A percentile compares a stretch with the other conserved stretches of the same genome.
phyloP scores from a whole-genome alignment of 2,113 vertebrate species.

The Actenoides hombroni region DNA sequence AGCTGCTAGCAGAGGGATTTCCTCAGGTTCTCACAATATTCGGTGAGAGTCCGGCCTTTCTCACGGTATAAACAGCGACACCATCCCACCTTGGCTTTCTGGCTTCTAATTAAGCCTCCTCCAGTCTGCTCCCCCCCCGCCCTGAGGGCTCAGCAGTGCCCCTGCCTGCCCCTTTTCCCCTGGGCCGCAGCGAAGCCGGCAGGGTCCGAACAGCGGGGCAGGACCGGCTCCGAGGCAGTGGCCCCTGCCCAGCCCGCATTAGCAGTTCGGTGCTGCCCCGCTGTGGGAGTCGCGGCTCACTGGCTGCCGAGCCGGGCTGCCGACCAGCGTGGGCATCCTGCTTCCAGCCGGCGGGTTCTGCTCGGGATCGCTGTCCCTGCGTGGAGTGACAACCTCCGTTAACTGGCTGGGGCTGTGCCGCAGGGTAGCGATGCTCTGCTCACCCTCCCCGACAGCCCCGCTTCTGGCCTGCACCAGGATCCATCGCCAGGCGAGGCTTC shows the following conservation, averaged over 20 bases:
- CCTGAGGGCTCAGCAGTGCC: fast-evolving
- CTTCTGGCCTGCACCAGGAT: neutral
- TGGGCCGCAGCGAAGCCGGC: too few species aligned
- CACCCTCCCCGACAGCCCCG: fast-evolving
- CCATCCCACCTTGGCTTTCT: neutral
- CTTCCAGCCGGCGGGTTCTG: fast-evolving
- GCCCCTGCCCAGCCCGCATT: fast-evolving
- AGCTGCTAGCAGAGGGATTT: too few species aligned
- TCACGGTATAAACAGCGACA: too few species aligned
- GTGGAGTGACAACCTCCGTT: neutral
- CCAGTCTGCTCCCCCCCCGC: fast-evolving
- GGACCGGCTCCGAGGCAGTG: fast-evolving
- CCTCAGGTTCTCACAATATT: too few species aligned
- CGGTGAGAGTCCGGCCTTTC: too few species aligned
- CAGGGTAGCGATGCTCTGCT: neutral
- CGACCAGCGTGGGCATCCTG: fast-evolving
- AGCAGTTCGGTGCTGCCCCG: neutral
- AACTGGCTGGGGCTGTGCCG: neutral
- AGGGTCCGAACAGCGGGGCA: fast-evolving
- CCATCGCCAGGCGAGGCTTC: neutral
- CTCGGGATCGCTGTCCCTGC: fast-evolving
- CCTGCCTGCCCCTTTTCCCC: neutral
- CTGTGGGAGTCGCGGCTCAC: neutral
- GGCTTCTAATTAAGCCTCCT: neutral
- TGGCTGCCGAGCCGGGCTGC: neutral